These are phyloP conservation scores for Mimumesa dahlbomi DNA, from an alignment of 2,888 invertebrate genomes.

Conservation along the genomic window DNA sequence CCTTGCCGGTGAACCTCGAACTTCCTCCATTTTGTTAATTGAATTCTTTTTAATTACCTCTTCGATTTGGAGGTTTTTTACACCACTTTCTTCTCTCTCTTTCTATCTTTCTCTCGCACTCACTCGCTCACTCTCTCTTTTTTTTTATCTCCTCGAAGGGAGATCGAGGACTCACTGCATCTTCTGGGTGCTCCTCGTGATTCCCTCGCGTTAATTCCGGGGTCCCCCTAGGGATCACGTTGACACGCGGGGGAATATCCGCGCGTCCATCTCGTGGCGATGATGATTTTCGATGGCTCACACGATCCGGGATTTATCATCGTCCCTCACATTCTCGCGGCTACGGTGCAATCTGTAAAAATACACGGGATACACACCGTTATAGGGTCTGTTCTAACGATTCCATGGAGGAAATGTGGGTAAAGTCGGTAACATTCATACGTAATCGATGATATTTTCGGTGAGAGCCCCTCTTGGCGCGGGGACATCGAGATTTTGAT, in stretches of 20 bases:
- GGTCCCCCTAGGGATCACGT: conserved; percentile 51
- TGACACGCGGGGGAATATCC: conserved; percentile 36
- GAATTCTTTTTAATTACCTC: conserved; percentile 2
- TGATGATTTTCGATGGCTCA: conserved; percentile 44
- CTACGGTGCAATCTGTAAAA: conserved; percentile 48
- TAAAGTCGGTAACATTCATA: too few relatives aligned
- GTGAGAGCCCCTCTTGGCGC: too few relatives aligned
- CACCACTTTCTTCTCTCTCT: conserved; percentile 2
- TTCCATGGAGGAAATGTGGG: too few relatives aligned
- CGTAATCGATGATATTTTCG: too few relatives aligned
- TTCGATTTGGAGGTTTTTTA: neutral
- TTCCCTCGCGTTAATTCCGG: conserved; percentile 27
- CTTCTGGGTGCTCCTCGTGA: conserved; percentile 32
- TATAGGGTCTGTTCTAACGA: too few relatives aligned
- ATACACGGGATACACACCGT: too few relatives aligned
- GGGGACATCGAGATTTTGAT: too few relatives aligned
- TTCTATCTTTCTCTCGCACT: conserved; percentile 4
- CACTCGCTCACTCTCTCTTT: neutral
- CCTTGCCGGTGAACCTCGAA: conserved; percentile 83
- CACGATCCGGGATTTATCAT: conserved; percentile 50
- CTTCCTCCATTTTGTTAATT: conserved; percentile 73
- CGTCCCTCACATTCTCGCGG: conserved; percentile 48
- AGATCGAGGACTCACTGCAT: conserved; percentile 42
- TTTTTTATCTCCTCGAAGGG: conserved; percentile 9
- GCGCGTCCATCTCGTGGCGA: conserved; percentile 53